A percentile compares a stretch with the other conserved stretches of the same genome.
Conservation (phyloP, 2,888 invertebrate species). For the Melanotus villosus region DNA sequence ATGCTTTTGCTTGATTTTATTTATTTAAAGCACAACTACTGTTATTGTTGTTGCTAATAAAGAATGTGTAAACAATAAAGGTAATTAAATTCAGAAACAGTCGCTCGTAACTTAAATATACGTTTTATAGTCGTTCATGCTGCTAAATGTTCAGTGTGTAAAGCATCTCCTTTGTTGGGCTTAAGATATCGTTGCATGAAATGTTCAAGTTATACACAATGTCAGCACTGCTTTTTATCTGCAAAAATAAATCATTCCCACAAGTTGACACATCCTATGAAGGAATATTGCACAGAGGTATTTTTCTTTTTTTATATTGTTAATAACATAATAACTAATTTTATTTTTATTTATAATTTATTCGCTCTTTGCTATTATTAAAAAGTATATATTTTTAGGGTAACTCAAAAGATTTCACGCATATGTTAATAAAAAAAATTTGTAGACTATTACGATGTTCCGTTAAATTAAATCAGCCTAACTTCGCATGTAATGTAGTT, state of each 20-base stretch:
- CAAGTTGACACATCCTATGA: conserved; percentile 77
- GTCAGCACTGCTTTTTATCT: conserved; percentile 78
- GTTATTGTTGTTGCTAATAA: too few relatives aligned
- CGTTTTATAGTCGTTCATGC: conserved; percentile 70
- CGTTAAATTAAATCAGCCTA: conserved; percentile 47
- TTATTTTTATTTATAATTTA: too few relatives aligned
- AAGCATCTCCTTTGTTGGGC: conserved; percentile 73
- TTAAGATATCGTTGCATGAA: conserved; percentile 76
- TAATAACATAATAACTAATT: too few relatives aligned
- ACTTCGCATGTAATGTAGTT: conserved; percentile 47
- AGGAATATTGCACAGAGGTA: conserved; percentile 75
- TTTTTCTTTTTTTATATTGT: conserved; percentile 39
- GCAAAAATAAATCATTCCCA: conserved; percentile 74
- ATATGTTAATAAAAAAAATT: conserved; percentile 59
- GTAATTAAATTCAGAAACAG: neutral
- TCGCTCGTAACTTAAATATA: neutral
- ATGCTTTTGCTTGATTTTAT: too few relatives aligned
- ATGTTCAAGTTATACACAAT: conserved; percentile 77
- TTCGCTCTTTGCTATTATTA: too few relatives aligned
- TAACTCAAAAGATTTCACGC: conserved; percentile 50
- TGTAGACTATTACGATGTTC: conserved; percentile 59
- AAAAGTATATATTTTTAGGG: too few relatives aligned
- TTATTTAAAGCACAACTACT: too few relatives aligned
- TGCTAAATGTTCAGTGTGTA: conserved; percentile 75
- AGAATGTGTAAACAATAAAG: too few relatives aligned